Base-by-base conservation (phyloP, 1,140 invertebrate genomes). In the Thaumetopoea pityocampa region DNA sequence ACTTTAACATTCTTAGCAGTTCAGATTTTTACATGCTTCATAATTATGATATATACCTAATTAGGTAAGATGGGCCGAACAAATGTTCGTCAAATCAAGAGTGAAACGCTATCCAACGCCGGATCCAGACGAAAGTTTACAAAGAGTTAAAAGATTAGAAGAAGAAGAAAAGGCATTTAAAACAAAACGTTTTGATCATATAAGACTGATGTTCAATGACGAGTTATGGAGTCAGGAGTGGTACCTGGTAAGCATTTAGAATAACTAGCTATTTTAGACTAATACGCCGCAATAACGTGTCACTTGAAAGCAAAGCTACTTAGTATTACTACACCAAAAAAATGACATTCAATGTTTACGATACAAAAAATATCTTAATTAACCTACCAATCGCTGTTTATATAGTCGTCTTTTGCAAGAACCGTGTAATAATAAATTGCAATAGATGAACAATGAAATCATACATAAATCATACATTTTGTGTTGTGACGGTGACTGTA, bases 151-250 rank as follows among this genome's bases (percentile, higher is more conserved):
- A 45, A 77, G 79, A 40, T 34, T 76, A 56, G 59, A 74, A 37
- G 36, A 47, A 8, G 32, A 12, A 8, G 32, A n/a, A n/a, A n/a
- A 18, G n/a, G 27, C 20, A 12, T 16, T 28, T 12, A 46, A 40
- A 7, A 35, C 45, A 18, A 57, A 44, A 42, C 34, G 32, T 35
- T 17, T 22, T 15, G 24, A 23, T 18, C 9, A 24, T 4, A 33
- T 26, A 22, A 26, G 29, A 23, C 32, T 48, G n/a, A 8, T 72
- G 7, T 97, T 96, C 68, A 94, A 94, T 59, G 96, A 98, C 63
- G 93, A 94, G 49, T 82, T 96, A 0, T 98, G 95, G 92, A 72
- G 87, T 19, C 89, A 94, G 51, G 90, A 98, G 78, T 98, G 96
- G 96, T 98, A 98, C 85, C 86, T 97, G 91, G 95, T 97, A 89